Conservation (phyloP, 64 coral and sea anemone species). For the Dendrophyllia cribrosa region DNA sequence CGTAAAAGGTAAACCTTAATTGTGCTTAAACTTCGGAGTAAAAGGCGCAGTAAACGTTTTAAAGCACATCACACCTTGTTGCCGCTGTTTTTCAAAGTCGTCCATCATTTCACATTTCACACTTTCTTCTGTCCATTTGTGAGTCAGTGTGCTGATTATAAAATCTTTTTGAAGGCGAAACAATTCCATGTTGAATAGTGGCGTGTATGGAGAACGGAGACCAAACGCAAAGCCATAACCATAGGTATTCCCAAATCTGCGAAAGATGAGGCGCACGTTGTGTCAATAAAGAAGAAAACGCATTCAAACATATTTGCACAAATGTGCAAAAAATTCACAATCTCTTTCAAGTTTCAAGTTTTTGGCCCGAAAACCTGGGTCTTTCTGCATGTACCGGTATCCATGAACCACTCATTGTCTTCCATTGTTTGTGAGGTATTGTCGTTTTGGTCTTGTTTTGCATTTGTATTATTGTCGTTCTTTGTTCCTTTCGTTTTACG, state of each 20-base stretch:
- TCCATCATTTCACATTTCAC: slow-evolving; percentile 61
- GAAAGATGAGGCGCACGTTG: not conserved
- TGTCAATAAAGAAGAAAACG: too few species aligned
- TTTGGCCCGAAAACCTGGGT: too few species aligned
- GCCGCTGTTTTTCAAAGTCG: slow-evolving; percentile 36
- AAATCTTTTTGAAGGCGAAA: slow-evolving; percentile 67
- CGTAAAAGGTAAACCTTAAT: too few species aligned
- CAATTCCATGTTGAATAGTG: slow-evolving; percentile 58
- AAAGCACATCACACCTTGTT: not conserved
- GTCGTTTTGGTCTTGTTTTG: too few species aligned
- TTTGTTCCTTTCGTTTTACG: too few species aligned
- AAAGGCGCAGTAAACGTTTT: not conserved
- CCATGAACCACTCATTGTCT: too few species aligned
- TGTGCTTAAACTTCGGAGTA: not conserved
- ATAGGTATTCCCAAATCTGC: slow-evolving; percentile 66
- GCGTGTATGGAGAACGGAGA: slow-evolving; percentile 7
- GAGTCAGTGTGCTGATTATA: slow-evolving; percentile 35
- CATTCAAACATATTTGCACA: too few species aligned
- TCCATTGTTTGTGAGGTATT: too few species aligned
- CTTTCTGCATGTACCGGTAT: too few species aligned
- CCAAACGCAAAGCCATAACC: slow-evolving; percentile 61
- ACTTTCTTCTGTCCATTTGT: slow-evolving; percentile 54
- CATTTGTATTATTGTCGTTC: too few species aligned
- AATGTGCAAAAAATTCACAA: too few species aligned
- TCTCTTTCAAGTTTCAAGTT: too few species aligned